These are phyloP conservation scores for Todiramphus chloris DNA, from an alignment of 2,113 vertebrate genomes.

Conservation along the genomic window DNA sequence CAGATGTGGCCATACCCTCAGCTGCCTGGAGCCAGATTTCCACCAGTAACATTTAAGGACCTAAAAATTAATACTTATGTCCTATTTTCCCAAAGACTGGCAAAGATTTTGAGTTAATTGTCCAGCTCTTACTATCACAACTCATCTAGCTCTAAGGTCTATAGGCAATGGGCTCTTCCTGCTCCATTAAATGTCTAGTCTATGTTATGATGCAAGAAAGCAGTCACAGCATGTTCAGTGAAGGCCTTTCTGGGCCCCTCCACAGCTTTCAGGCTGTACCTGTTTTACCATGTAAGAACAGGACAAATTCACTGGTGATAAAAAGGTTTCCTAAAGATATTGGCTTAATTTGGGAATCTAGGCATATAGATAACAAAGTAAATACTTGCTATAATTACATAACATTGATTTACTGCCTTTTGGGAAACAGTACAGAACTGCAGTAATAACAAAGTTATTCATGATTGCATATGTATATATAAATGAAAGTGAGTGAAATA, in stretches of 20 bases:
- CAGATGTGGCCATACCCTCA: not conserved
- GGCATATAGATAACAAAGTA: not conserved
- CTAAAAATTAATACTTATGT: not conserved
- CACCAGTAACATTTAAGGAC: not conserved
- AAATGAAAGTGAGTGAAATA: constrained; percentile 15
- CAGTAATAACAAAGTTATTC: not conserved
- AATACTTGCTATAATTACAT: not conserved
- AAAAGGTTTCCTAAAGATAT: not conserved
- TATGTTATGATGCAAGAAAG: not conserved
- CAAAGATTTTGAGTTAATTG: not conserved
- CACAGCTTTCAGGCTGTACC: not conserved
- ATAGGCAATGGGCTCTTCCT: not conserved
- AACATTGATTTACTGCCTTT: not conserved
- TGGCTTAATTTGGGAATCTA: not conserved
- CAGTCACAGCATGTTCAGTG: not conserved
- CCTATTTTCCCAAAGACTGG: not conserved
- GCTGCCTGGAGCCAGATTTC: not conserved
- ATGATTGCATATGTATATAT: not conserved
- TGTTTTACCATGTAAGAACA: not conserved
- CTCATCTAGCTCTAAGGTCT: not conserved
- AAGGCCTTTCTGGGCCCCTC: not conserved
- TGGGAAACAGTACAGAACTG: not conserved
- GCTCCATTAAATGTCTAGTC: not conserved
- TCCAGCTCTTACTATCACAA: not conserved
- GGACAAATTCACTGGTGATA: not conserved